These are phyloP conservation scores for Tachycineta bicolor DNA, from an alignment of 2,113 vertebrate genomes.

Conservation along the genomic window DNA sequence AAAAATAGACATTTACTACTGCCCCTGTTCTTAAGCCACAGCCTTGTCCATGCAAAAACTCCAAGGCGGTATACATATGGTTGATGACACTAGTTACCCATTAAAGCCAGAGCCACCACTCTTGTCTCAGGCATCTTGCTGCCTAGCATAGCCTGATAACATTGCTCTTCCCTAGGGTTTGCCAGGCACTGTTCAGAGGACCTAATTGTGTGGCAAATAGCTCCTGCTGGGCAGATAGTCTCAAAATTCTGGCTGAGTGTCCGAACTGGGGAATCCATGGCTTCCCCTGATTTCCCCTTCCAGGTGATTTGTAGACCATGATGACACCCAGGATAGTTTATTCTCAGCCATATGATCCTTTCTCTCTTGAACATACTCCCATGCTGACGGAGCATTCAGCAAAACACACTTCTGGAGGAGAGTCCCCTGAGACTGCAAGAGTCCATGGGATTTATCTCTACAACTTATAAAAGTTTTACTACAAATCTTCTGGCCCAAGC, in stretches of 20 bases:
- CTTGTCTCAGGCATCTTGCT: fast-evolving
- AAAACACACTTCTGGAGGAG: constrained; percentile 22
- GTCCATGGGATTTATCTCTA: constrained; percentile 62
- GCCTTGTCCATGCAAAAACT: background rate
- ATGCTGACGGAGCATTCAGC: background rate
- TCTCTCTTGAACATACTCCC: background rate
- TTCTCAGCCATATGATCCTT: constrained; percentile 12
- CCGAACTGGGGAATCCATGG: background rate
- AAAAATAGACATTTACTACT: background rate
- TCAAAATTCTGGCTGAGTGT: background rate
- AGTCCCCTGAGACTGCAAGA: background rate
- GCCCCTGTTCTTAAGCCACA: background rate
- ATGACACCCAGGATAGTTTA: background rate
- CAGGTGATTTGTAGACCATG: background rate
- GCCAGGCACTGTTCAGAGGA: background rate
- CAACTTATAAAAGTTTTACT: constrained; percentile 64
- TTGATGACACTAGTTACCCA: background rate
- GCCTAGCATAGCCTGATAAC: fast-evolving
- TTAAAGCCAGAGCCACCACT: background rate
- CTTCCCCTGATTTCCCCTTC: background rate
- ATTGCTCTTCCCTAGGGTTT: background rate
- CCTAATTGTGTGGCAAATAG: background rate
- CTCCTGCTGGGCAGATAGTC: background rate
- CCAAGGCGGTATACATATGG: fast-evolving
- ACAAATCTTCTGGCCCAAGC: constrained; percentile 37